Conservation (phyloP, 2,888 invertebrate species). For the Drosophila eohydei region DNA sequence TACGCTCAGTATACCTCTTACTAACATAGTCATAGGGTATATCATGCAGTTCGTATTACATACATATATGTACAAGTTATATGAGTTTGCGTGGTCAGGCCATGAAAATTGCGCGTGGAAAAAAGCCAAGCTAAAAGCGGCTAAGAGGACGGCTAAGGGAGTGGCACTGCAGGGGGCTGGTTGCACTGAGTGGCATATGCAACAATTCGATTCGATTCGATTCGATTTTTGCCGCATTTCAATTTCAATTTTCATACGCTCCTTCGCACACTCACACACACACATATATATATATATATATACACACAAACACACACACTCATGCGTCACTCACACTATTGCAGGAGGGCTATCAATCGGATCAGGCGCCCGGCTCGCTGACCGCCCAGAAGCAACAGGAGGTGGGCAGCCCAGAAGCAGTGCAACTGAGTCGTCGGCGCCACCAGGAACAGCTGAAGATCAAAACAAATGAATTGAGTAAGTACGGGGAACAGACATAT, state of each 20-base stretch:
- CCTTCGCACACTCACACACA: slow-evolving; percentile 3
- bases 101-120: slow-evolving; percentile 17
- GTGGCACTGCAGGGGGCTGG: background rate
- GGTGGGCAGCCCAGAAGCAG: slow-evolving; percentile 73
- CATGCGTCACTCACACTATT: slow-evolving; percentile 30
- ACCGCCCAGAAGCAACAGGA: slow-evolving; percentile 80
- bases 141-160: background rate
- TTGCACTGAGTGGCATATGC: slow-evolving; percentile 25
- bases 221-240: slow-evolving; percentile 25
- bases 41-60: background rate
- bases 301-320: slow-evolving; percentile 1
- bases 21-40: background rate
- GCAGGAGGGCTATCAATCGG: slow-evolving; percentile 78
- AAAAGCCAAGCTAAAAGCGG: background rate
- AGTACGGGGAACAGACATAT: slow-evolving; percentile 12
- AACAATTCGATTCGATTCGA: slow-evolving; percentile 24
- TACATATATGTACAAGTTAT: slow-evolving; percentile 12
- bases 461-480: slow-evolving; percentile 48
- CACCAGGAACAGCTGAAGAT: slow-evolving; percentile 34
- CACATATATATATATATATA: slow-evolving; percentile 5
- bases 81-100: slow-evolving; percentile 32
- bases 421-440: slow-evolving; percentile 47
- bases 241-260: slow-evolving; percentile 44
- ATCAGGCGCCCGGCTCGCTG: slow-evolving; percentile 69
- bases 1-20: background rate